phyloP scores from a whole-genome alignment of 2,888 invertebrate genomes.

The Diloba caeruleocephala region DNA sequence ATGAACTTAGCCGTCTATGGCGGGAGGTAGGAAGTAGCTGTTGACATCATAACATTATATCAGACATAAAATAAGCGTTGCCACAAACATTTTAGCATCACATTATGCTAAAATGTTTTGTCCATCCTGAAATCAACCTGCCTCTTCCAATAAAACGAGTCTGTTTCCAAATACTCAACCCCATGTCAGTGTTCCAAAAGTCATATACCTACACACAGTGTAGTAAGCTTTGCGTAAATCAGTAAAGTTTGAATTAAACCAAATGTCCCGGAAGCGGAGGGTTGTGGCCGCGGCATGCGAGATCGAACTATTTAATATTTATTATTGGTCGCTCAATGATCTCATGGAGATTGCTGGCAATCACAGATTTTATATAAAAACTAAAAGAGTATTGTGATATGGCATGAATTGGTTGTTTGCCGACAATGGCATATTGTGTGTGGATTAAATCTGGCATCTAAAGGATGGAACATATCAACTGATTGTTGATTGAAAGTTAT shows the following conservation, averaged over 20 bases:
- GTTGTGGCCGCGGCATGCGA: conserved; percentile 20
- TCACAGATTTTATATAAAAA: conserved; percentile 38
- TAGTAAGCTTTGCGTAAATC: conserved; percentile 30
- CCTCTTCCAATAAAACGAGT: no score
- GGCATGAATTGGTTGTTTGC: conserved; percentile 27
- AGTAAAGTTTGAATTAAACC: conserved; percentile 22
- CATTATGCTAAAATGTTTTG: no score
- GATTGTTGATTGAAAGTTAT: no score
- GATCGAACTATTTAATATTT: conserved; percentile 52
- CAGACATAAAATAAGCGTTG: no score
- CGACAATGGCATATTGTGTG: not conserved
- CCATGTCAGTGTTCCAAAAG: not conserved
- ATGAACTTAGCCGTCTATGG: no score
- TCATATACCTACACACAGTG: no score
- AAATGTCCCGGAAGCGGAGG: conserved; percentile 18
- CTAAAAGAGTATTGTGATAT: conserved; percentile 26
- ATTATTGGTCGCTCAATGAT: conserved; percentile 28
- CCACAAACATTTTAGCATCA: no score
- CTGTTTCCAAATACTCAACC: not conserved
- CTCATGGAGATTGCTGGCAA: conserved; percentile 23
- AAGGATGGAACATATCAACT: no score
- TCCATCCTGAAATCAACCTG: no score
- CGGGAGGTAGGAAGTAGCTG: no score
- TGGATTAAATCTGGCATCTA: conserved; percentile 12
- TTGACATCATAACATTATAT: no score